These are phyloP conservation scores for Bursaphelenchus okinawaensis DNA, from an alignment of 2,888 invertebrate species.

Conservation along the genomic window DNA sequence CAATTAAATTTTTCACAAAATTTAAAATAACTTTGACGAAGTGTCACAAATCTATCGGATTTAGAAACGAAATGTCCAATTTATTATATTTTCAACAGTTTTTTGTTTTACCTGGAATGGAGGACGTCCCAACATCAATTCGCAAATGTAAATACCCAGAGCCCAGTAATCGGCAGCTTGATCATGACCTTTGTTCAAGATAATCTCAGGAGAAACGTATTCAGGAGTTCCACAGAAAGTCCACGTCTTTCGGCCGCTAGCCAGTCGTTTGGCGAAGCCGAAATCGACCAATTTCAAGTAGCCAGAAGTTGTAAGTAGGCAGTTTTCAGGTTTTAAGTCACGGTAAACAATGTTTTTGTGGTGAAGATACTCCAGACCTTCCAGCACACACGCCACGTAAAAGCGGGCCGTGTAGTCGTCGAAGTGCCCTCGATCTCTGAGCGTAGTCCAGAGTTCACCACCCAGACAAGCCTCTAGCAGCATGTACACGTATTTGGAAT, in stretches of 20 bases:
- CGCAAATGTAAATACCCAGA: constrained; percentile 61
- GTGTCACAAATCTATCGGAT: no score
- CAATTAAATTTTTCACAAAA: constrained; percentile 21
- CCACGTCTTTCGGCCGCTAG: constrained; percentile 77
- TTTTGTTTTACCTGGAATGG: constrained; percentile 40
- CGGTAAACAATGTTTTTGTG: constrained; percentile 89
- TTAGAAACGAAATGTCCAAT: no score
- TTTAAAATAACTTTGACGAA: constrained; percentile 1
- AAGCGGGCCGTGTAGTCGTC: constrained; percentile 64
- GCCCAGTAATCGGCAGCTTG: constrained; percentile 92
- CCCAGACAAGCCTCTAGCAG: constrained; percentile 89
- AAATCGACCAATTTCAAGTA: constrained; percentile 90
- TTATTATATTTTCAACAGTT: constrained; percentile 22
- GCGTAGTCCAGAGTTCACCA: constrained; percentile 89
- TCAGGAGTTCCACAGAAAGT: constrained; percentile 90
- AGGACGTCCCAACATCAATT: constrained; percentile 54
- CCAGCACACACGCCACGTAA: constrained; percentile 87
- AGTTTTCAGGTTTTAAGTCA: constrained; percentile 75
- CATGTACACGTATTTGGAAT: constrained; percentile 85
- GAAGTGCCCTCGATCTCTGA: constrained; percentile 69
- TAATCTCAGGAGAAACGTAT: constrained; percentile 69
- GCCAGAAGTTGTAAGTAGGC: constrained; percentile 82
- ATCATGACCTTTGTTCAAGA: constrained; percentile 76
- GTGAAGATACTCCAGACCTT: constrained; percentile 95
- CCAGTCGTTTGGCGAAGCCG: constrained; percentile 82